phyloP scores from a whole-genome alignment of 2,113 vertebrate species.

The Oncorhynchus masou region DNA sequence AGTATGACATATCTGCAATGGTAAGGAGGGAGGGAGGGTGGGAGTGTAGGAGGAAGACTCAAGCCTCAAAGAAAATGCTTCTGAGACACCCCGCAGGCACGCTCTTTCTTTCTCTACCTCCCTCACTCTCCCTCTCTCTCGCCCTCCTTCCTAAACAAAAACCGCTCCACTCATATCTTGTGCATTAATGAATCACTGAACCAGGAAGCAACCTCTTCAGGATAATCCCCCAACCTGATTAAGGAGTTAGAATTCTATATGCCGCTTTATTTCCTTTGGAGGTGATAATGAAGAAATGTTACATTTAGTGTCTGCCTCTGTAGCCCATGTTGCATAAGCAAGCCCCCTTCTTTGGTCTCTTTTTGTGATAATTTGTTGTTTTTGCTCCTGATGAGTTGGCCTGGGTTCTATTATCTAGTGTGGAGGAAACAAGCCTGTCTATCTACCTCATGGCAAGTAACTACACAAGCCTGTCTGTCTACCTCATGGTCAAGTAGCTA shows the following conservation, averaged over 20 bases:
- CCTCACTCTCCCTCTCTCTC: not conserved
- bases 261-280: slow-evolving; percentile 40
- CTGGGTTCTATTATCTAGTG: slow-evolving; percentile 6
- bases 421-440: slow-evolving; percentile 5
- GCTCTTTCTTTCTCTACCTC: not conserved
- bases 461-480: no score
- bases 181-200: slow-evolving; percentile 56
- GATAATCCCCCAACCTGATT: slow-evolving; percentile 50
- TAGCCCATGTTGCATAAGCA: not conserved
- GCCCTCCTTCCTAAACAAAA: slow-evolving; percentile 25
- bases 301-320: not conserved
- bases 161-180: no score
- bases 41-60: slow-evolving; percentile 13
- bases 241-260: slow-evolving; percentile 39
- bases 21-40: not conserved
- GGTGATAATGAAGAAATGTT: not conserved
- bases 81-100: not conserved
- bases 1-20: no score
- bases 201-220: slow-evolving; percentile 18
- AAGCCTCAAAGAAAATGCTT: slow-evolving; percentile 46
- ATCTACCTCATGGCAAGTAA: not conserved
- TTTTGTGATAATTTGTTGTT: slow-evolving; percentile 4
- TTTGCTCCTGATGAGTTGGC: slow-evolving; percentile 5
- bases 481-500: no score
- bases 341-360: not conserved